Percentiles rank a stretch among this genome's conserved stretches.
These are phyloP conservation scores for Oncopeltus fasciatus DNA, from an alignment of 1,140 invertebrate genomes.

Conservation along the genomic window DNA sequence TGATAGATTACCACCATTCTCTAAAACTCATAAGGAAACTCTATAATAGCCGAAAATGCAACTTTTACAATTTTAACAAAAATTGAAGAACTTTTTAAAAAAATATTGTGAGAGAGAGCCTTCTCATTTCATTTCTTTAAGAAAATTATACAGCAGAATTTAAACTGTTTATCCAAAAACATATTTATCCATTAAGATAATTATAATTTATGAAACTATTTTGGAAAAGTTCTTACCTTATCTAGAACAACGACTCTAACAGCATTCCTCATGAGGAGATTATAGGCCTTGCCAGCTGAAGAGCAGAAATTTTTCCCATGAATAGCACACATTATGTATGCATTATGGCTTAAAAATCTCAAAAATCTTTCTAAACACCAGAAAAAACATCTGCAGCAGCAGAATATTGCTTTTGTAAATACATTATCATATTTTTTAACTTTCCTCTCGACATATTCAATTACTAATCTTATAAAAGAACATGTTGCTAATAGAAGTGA, in stretches of 20 bases:
- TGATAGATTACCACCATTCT: too few relatives aligned
- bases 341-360: conserved; percentile 72
- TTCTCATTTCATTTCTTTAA: too few relatives aligned
- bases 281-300: conserved; percentile 79
- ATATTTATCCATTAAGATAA: too few relatives aligned
- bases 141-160: too few relatives aligned
- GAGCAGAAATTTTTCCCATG: conserved; percentile 84
- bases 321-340: conserved; percentile 93
- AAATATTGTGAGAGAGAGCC: too few relatives aligned
- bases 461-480: conserved; percentile 63
- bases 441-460: conserved; percentile 77
- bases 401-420: conserved; percentile 56
- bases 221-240: conserved; percentile 62
- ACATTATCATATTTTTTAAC: conserved; percentile 63
- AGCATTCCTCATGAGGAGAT: conserved; percentile 77
- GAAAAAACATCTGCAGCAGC: conserved; percentile 77
- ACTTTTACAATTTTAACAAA: too few relatives aligned
- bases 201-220: too few relatives aligned
- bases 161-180: too few relatives aligned
- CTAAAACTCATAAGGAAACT: too few relatives aligned
- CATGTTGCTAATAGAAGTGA: conserved; percentile 83
- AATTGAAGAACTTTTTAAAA: too few relatives aligned
- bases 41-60: too few relatives aligned
- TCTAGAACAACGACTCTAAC: conserved; percentile 75
- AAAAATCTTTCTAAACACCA: conserved; percentile 84